Evolutionary conservation across 1,140 invertebrate genomes (phyloP).

Genomic region (Hylyphantes graminicola): DNA sequence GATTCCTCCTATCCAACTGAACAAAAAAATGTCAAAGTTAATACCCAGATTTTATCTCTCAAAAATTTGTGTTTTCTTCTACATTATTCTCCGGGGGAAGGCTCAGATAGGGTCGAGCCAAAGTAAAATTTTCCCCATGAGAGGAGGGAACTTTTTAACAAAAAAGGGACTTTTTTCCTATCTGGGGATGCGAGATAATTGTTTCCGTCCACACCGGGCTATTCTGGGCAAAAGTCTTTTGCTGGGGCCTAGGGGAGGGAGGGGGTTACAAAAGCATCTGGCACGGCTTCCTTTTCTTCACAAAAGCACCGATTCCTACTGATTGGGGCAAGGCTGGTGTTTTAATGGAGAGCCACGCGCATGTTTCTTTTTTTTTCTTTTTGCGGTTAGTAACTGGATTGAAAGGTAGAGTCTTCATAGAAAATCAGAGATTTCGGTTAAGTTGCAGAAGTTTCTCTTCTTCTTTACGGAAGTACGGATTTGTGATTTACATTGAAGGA

Average conservation of each 20-base stretch:
- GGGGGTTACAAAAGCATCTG: conserved; percentile 28
- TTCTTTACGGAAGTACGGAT: too few relatives aligned
- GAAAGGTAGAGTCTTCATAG: too few relatives aligned
- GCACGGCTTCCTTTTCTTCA: conserved; percentile 25
- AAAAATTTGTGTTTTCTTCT: conserved; percentile 12
- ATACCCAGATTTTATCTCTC: conserved; percentile 51
- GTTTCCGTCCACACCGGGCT: conserved; percentile 50
- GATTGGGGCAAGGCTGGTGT: conserved; percentile 42
- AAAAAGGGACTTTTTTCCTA: conserved; percentile 43
- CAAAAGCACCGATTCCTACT: conserved; percentile 33
- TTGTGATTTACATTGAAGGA: too few relatives aligned
- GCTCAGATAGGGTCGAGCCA: conserved; percentile 11
- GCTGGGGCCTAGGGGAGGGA: conserved; percentile 12
- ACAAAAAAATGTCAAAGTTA: conserved; percentile 42
- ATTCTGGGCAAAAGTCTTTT: conserved; percentile 27
- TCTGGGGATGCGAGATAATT: conserved; percentile 53
- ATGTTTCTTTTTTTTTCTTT: conserved; percentile 22
- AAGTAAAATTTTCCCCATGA: conserved; percentile 36
- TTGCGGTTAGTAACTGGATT: not conserved
- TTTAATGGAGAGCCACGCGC: conserved; percentile 39
- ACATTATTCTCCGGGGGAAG: conserved; percentile 5
- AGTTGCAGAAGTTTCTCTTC: too few relatives aligned
- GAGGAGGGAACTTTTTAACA: conserved; percentile 20
- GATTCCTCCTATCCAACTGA: not conserved
- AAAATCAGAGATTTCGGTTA: too few relatives aligned